Evolutionary conservation across 2,113 vertebrate species (phyloP).

Genomic region (Nibea albiflora): DNA sequence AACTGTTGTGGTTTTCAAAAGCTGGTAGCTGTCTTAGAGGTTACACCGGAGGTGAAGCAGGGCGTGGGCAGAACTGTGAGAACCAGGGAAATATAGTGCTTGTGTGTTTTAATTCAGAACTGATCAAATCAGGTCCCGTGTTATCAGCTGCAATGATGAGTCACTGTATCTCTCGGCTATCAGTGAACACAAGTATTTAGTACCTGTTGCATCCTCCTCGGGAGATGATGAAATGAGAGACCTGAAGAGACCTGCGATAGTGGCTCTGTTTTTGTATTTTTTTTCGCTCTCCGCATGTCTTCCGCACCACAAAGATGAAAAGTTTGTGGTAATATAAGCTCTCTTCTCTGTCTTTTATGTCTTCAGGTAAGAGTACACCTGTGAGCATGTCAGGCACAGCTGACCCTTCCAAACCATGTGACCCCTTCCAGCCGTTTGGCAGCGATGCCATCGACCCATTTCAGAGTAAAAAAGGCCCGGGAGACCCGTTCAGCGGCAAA

Average conservation of each 20-base stretch:
- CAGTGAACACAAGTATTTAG: background rate
- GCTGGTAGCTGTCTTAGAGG: conserved; percentile 22
- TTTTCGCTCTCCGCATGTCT: background rate
- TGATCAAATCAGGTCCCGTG: background rate
- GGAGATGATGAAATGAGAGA: background rate
- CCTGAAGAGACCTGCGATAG: background rate
- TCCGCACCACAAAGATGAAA: background rate
- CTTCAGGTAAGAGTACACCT: conserved; percentile 95
- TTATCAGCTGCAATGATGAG: conserved; percentile 13
- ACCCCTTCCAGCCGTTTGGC: conserved; percentile 96
- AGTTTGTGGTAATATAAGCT: too few relatives aligned
- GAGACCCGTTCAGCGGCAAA: conserved; percentile 98
- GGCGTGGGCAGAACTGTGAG: conserved; percentile 30
- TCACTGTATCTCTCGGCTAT: conserved; percentile 17
- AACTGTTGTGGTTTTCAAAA: conserved; percentile 87
- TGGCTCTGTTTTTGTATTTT: background rate
- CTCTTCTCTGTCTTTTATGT: conserved; percentile 67
- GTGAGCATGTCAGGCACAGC: conserved; percentile 88
- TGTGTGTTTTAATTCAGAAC: background rate
- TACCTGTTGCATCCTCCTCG: conserved; percentile 20
- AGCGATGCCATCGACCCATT: conserved; percentile 91
- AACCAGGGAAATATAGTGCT: conserved; percentile 11
- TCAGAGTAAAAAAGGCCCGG: conserved; percentile 93
- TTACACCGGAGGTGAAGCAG: conserved; percentile 36
- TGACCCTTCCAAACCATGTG: conserved; percentile 89